phyloP scores from a whole-genome alignment of 2,113 vertebrate species.

The Egretta garzetta region DNA sequence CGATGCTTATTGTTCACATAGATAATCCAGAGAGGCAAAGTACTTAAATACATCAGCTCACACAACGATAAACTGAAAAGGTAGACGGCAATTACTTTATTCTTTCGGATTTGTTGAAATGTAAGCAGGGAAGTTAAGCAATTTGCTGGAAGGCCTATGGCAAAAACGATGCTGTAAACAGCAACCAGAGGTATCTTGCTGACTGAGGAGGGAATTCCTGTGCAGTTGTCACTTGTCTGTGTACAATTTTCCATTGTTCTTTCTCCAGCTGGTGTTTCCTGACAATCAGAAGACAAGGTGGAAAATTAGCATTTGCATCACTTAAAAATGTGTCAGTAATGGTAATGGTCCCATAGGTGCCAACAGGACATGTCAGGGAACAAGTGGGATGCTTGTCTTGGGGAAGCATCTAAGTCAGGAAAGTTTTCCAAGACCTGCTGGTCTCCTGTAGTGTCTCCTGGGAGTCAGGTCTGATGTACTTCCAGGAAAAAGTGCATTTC shows the following conservation, averaged over 20 bases:
- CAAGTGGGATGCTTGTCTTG: background rate
- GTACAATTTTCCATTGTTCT: background rate
- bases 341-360: background rate
- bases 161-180: slow-evolving; percentile 79
- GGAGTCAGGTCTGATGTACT: background rate
- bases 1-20: slow-evolving; percentile 71
- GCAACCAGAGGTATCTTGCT: slow-evolving; percentile 67
- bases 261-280: slow-evolving; percentile 5
- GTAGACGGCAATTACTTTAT: slow-evolving; percentile 84
- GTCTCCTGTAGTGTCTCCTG: background rate
- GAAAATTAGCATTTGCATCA: background rate
- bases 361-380: background rate
- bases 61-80: slow-evolving; percentile 85
- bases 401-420: background rate
- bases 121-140: slow-evolving; percentile 79
- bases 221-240: fast-evolving
- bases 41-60: slow-evolving; percentile 85
- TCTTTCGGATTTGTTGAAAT: slow-evolving; percentile 70
- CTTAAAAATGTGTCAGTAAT: background rate
- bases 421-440: background rate
- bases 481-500: background rate
- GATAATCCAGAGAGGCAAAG: slow-evolving; percentile 85
- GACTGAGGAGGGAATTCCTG: background rate
- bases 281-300: background rate
- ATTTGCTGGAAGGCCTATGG: slow-evolving; percentile 84